Conservation (phyloP, 2,888 invertebrate species). For the Drosophila maculinotata region DNA sequence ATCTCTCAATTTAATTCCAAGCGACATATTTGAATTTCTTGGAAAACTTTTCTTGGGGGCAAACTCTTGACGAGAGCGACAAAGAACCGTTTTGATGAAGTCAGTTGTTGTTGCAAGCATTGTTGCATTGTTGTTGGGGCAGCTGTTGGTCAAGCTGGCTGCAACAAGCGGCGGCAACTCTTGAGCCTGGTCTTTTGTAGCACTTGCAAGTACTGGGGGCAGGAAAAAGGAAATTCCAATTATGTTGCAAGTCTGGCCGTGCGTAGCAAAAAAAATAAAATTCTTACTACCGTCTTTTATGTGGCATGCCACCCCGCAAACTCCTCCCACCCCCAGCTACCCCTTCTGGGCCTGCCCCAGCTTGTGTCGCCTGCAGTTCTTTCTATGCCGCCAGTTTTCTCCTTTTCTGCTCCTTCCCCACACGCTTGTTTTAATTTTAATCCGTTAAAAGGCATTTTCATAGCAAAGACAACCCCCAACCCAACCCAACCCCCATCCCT, state of each 20-base stretch:
- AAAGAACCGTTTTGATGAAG: conserved; percentile 38
- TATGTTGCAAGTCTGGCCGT: conserved; percentile 77
- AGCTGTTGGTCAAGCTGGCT: conserved; percentile 49
- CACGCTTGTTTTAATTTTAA: conserved; percentile 66
- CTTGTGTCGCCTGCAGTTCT: conserved; percentile 42
- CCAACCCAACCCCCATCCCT: neutral
- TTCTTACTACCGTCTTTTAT: conserved; percentile 67
- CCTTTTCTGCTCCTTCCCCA: neutral
- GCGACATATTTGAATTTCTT: conserved; percentile 56
- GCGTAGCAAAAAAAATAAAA: conserved; percentile 76
- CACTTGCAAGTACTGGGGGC: conserved; percentile 58
- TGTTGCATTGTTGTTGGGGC: conserved; percentile 34
- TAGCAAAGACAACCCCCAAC: neutral
- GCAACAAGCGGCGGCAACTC: conserved; percentile 45
- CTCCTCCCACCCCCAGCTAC: neutral
- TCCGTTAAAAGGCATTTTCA: conserved; percentile 62
- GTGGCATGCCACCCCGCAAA: conserved; percentile 29
- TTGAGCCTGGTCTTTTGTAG: conserved; percentile 70
- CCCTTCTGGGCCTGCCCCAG: neutral
- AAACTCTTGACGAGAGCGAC: conserved; percentile 33
- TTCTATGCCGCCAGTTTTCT: conserved; percentile 20
- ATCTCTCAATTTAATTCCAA: conserved; percentile 19
- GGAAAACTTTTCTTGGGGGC: conserved; percentile 29
- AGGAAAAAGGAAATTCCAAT: conserved; percentile 80
- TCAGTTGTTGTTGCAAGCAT: conserved; percentile 26